phyloP scores from a whole-genome alignment of 1,140 invertebrate genomes.

The Nylanderia fulva region DNA sequence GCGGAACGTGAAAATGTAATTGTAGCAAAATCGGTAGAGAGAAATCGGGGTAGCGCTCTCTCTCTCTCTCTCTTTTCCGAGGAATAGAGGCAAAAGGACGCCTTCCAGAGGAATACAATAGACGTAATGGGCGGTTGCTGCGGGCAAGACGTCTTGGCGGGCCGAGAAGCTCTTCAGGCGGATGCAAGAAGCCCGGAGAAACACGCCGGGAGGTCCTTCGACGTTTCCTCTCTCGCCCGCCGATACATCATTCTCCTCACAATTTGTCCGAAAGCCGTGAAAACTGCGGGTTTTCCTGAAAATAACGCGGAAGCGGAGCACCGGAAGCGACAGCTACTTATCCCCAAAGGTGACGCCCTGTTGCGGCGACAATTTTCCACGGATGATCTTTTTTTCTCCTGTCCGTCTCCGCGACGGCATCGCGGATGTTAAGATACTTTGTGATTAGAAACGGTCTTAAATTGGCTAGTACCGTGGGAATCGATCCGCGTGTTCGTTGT shows the following conservation, averaged over 20 bases:
- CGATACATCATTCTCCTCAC: conserved; percentile 83
- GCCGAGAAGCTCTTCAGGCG: conserved; percentile 59
- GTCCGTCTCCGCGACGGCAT: neutral
- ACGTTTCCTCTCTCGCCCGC: conserved; percentile 72
- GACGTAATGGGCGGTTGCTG: conserved; percentile 77
- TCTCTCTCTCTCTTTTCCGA: conserved; percentile 20
- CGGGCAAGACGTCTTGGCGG: conserved; percentile 74
- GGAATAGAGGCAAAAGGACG: neutral
- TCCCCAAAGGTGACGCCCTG: conserved; percentile 71
- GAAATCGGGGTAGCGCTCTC: conserved; percentile 25
- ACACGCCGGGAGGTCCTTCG: conserved; percentile 79
- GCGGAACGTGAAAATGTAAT: conserved; percentile 69
- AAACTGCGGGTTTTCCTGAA: conserved; percentile 76
- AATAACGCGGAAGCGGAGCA: conserved; percentile 51
- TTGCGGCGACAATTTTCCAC: conserved; percentile 76
- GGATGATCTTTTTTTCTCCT: conserved; percentile 50
- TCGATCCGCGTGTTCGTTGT: neutral
- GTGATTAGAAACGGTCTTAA: neutral
- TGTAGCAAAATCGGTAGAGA: conserved; percentile 40
- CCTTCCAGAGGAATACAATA: conserved; percentile 71
- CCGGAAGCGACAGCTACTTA: conserved; percentile 82
- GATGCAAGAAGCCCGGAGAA: conserved; percentile 69
- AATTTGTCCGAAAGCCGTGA: conserved; percentile 81
- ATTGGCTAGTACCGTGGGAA: neutral
- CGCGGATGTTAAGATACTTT: neutral